Evolutionary conservation across 1,140 invertebrate genomes (phyloP), one percentile per base, ranked within the genome.

Genomic region (Battus philenor): DNA sequence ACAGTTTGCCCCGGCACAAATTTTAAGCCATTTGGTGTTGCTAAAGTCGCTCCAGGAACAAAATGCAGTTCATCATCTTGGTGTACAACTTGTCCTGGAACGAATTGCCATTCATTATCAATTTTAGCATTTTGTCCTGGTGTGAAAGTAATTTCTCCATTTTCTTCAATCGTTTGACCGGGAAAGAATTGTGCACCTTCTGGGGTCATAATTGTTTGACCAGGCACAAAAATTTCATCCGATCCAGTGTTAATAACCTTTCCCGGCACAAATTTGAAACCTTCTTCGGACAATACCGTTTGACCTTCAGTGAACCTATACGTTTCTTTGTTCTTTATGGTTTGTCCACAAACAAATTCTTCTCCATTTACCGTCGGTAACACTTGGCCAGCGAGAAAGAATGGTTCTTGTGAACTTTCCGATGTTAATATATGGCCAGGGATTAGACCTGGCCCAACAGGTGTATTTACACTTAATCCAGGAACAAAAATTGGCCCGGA

Each of bases 381-480:
- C 5, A 90, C 88, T 73, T 92, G 90, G n/a, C 91, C 91, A 22
- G 90, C 90, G 12, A 92, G 85, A 61, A 92, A 92, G 18, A 89
- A 71, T n/a, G 88, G 84, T 30, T 90, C 90, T 17, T 86, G 66
- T 75, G 87, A 50, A 86, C 89, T 60, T 88, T 86, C 47, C 77
- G 89, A 82, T 71, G 86, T 41, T n/a, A 92, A 69, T 53, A 91
- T 89, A 64, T 91, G 90, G 7, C 91, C 92, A n/a, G 91, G 90
- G 38, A 94, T 87, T 13, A 94, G 85, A 22, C 89, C 80, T 1
- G 91, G 89, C 8, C 91, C 91, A 29, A 89, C 82, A 10, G 90
- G 90, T 0, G 91, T 90, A 53, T 90, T 88, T 5, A 94, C 87
- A 27, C 90, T 93, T 31, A 93, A 87, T 1, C 93, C 93, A 15